phyloP scores from a whole-genome alignment of 2,113 vertebrate species.

The Myanophis thanlyinensis region DNA sequence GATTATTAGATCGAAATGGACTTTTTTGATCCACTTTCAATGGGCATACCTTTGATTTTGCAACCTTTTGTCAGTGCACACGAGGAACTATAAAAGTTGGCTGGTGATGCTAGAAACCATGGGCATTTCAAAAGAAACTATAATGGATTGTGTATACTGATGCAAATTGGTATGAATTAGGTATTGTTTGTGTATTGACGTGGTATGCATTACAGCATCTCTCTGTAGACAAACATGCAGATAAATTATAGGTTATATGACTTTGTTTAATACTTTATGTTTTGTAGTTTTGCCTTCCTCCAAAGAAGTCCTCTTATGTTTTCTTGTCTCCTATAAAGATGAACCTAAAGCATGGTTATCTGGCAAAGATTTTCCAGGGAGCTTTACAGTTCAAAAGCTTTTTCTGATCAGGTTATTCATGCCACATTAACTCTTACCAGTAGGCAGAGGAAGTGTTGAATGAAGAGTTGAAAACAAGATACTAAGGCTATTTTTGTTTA shows the following conservation, averaged over 20 bases:
- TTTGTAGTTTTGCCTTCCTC: background rate
- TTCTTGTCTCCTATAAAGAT: background rate
- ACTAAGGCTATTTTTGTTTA: background rate
- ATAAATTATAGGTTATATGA: background rate
- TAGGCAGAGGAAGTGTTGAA: background rate
- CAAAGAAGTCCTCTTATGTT: background rate
- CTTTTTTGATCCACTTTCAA: background rate
- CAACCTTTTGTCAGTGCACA: background rate
- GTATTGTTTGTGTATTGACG: background rate
- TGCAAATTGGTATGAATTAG: background rate
- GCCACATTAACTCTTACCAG: background rate
- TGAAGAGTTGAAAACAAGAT: background rate
- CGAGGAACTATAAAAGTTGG: background rate
- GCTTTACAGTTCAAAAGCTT: background rate
- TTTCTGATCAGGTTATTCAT: background rate
- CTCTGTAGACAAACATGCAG: background rate
- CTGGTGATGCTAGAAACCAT: background rate
- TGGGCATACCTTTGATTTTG: background rate
- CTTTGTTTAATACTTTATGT: background rate
- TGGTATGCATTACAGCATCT: background rate
- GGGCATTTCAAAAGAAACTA: background rate
- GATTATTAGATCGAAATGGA: background rate
- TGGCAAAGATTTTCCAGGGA: background rate
- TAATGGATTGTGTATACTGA: background rate
- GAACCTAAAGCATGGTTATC: background rate